Evolutionary conservation across 1,140 invertebrate species (phyloP), one percentile per base, ranked within the genome.

Genomic region (Drosophila kikkawai): DNA sequence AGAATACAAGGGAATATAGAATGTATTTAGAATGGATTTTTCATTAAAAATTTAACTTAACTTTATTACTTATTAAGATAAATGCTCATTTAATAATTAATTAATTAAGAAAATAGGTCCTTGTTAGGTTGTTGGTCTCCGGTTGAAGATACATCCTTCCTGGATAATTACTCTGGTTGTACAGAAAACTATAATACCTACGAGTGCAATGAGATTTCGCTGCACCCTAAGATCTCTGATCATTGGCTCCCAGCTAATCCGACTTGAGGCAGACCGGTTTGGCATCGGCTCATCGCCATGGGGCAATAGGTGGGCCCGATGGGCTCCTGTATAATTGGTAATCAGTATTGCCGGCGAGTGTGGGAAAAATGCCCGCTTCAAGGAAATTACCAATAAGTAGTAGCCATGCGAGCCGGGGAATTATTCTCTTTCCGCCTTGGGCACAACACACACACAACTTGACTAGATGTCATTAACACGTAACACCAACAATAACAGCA

Each of bases 361-460:
- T 83, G 81, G 81, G 81, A 83, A 83, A 84, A 77, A 80, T 60
- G 53, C 32, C 44, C 41, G 77, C 66, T 73, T 80, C 81, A 83
- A 83, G 81, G 81, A 78, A 84, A 80, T 76, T 76, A 73, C 42
- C 77, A 36, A 60, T 79, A 82, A 79, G 69, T 82, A 82, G 69
- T 82, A 51, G 80, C 56, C 45, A 59, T 65, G 50, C 50, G 50
- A 61, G 55, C 48, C 39, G 75, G 63, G 76, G 76, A 80, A 77
- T 84, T 80, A 75, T 78, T 60, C 41, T 63, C 44, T 56, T 56
- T 61, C 29, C 58, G 59, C 51, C 51, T 53, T 42, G 11, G 65
- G 59, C 39, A 56, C 51, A 47, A 51, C 55, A 64, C 45, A 71
- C 45, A 48, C 26, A 50, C 13, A 29, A 42, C 45, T 55, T n/a